A percentile compares a stretch with the other conserved stretches of the same genome.
phyloP scores from a whole-genome alignment of 2,888 invertebrate species.

The Acheta domesticus region DNA sequence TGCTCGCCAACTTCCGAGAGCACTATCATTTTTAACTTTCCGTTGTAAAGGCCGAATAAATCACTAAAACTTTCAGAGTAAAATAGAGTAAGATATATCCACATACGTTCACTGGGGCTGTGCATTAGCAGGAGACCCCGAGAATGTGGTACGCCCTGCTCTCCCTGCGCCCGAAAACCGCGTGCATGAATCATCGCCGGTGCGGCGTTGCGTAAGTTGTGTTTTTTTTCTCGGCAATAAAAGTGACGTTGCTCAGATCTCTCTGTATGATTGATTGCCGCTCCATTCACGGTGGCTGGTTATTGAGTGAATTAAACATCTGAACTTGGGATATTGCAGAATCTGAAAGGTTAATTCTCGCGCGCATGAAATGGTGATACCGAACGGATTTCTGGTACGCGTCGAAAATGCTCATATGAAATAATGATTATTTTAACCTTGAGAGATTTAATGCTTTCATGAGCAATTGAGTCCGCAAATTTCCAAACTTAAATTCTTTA shows the following conservation, averaged over 20 bases:
- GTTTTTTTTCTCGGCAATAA: neutral
- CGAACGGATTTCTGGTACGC: too few species aligned
- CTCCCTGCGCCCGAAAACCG: neutral
- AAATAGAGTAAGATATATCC: neutral
- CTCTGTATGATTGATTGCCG: neutral
- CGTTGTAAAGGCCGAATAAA: neutral
- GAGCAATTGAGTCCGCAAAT: too few species aligned
- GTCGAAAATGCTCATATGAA: too few species aligned
- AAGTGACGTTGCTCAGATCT: neutral
- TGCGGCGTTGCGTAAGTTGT: neutral
- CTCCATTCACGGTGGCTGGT: neutral
- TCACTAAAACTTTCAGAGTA: conserved; percentile 4
- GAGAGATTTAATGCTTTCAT: too few species aligned
- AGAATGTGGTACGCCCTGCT: neutral
- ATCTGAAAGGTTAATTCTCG: too few species aligned
- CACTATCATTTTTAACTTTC: neutral
- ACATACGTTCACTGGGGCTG: neutral
- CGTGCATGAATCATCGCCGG: neutral
- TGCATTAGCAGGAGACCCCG: neutral
- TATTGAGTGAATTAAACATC: too few species aligned
- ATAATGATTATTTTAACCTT: too few species aligned
- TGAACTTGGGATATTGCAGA: too few species aligned
- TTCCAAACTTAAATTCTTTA: too few species aligned
- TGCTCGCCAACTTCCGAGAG: neutral
- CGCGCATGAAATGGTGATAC: too few species aligned